Conservation (phyloP, 2,888 invertebrate species). For the Cecidostiba fungosa region DNA sequence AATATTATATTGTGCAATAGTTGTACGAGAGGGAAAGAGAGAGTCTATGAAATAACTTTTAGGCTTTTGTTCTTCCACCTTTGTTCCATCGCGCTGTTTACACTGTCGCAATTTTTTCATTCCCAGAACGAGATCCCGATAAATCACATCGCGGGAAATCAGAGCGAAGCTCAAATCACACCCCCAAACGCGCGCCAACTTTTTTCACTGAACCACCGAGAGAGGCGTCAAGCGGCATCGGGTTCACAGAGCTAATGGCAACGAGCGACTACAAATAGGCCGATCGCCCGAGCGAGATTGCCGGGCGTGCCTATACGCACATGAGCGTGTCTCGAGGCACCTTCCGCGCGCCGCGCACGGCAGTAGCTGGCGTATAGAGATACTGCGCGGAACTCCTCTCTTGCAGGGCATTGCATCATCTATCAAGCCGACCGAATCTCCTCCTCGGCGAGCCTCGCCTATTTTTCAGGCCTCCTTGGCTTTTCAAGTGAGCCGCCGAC, state of each 20-base stretch:
- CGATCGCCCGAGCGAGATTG: conserved; percentile 55
- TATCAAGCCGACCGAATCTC: conserved; percentile 63
- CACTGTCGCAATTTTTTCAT: conserved; percentile 4
- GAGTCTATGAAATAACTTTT: neutral
- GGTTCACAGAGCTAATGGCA: neutral
- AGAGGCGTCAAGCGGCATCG: conserved; percentile 25
- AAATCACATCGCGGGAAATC: neutral
- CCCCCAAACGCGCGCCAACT: neutral
- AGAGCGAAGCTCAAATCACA: neutral
- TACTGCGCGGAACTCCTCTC: conserved; percentile 4
- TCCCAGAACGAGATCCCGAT: neutral
- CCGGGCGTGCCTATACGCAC: conserved; percentile 54
- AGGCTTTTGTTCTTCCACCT: conserved; percentile 37
- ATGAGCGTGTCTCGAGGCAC: neutral
- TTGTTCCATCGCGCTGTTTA: neutral
- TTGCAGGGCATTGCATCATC: conserved; percentile 56
- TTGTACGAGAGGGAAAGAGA: neutral
- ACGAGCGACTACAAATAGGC: conserved; percentile 58
- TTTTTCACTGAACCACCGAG: conserved; percentile 31
- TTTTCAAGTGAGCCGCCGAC: conserved; percentile 57
- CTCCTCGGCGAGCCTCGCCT: conserved; percentile 59
- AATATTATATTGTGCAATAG: conserved; percentile 59
- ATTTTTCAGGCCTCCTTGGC: conserved; percentile 62
- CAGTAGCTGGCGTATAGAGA: neutral
- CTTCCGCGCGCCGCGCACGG: neutral